Evolutionary conservation across 2,888 invertebrate species (phyloP).

Genomic region (Pterostichus madidus): DNA sequence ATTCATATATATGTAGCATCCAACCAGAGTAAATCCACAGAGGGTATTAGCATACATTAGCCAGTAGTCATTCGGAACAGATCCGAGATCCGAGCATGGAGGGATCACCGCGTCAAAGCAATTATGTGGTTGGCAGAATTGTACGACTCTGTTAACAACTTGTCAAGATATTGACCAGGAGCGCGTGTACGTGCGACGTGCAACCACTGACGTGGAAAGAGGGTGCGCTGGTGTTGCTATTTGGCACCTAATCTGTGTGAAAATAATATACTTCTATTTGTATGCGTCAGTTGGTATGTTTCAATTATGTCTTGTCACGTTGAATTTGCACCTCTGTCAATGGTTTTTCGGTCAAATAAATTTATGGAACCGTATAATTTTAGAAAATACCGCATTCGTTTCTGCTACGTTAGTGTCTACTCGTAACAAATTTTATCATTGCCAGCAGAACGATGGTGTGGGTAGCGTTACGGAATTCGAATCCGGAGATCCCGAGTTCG

Average conservation of each 20-base stretch:
- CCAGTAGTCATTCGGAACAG: constrained; percentile 26
- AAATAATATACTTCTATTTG: constrained; percentile 3
- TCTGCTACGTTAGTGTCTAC: too few relatives aligned
- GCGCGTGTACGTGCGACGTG: constrained; percentile 33
- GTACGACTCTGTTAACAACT: constrained; percentile 55
- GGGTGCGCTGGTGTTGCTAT: neutral
- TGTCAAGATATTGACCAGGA: constrained; percentile 57
- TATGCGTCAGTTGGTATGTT: neutral
- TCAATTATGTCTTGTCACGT: neutral
- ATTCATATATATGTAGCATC: neutral
- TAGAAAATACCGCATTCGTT: too few relatives aligned
- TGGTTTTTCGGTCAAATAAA: too few relatives aligned
- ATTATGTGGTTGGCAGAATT: constrained; percentile 24
- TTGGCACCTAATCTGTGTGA: neutral
- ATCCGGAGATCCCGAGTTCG: too few relatives aligned
- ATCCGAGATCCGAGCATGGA: constrained; percentile 15
- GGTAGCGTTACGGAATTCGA: too few relatives aligned
- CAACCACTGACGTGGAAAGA: constrained; percentile 41
- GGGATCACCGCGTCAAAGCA: constrained; percentile 54
- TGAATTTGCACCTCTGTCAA: neutral
- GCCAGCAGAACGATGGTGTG: too few relatives aligned
- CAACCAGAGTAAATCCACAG: constrained; percentile 31
- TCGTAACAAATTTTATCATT: too few relatives aligned
- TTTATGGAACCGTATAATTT: too few relatives aligned
- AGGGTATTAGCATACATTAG: constrained; percentile 24